Evolutionary conservation across 1,140 invertebrate species (phyloP), one percentile per base, ranked within the genome.

Genomic region (Pseudomyrmex dendroicus): DNA sequence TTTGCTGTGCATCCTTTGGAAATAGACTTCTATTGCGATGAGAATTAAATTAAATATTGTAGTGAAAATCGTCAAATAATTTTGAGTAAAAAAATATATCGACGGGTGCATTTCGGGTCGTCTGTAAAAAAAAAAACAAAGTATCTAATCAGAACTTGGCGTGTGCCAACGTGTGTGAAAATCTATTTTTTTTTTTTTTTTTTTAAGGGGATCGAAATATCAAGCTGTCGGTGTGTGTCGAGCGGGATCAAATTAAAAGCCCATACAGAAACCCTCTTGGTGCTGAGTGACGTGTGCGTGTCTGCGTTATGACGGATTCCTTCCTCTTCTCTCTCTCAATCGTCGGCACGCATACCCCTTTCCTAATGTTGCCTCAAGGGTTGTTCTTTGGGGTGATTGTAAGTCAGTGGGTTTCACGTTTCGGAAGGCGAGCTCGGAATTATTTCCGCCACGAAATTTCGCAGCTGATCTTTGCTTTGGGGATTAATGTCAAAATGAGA

Each of bases 231-330:
- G 57, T 35, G 35, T 35, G 35, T 35, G 35, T 72, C 56, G 70
- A 82, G 54, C 64, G 61, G 64, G 72, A 86, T 89, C 89, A 80
- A 89, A 87, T 89, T 89, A 86, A 89, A 89, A 89, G 63, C 80
- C 35, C 66, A 68, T 64, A 74, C 57, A 61, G 78, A 35, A 72
- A 52, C 70, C 73, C 56, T 56, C 5, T 15, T 35, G 7, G 62
- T 62, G 56, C 67, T 82, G 66, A 89, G 72, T 89, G 89, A 90
- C 84, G 57, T 44, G 83, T 85, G 88, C 86, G 86, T 88, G 86
- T 86, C 82, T 77, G 44, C 56, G 48, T 62, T 80, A 85, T 86
- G 89, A 89, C 84, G 68, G 84, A 90, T 90, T 82, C 64, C 25
- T 84, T 80, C 50, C 80, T 83, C 52, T 57, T 84, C 67, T 80